Evolutionary conservation across 2,888 invertebrate genomes (phyloP), one percentile per base, ranked within the genome.

Genomic region (Heliconius ismenius): DNA sequence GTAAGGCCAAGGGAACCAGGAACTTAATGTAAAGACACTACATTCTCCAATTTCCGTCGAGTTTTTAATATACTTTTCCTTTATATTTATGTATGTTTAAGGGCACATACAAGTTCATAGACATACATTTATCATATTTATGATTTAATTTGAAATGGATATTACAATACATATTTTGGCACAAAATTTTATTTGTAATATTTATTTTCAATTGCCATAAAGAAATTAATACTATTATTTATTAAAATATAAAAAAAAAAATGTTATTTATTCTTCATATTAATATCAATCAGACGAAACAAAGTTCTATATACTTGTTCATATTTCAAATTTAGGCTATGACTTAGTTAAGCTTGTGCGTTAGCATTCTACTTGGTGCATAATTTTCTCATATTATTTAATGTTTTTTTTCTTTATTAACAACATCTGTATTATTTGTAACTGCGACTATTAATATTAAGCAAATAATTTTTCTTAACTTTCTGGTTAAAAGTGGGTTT

Each of bases 251-350:
- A 4, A n/a, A 9, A 7, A 15, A n/a, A 24, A 15, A 18, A 1
- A 15, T n/a, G 32, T 72, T 65, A 18, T n/a, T 39, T 28, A 43
- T 49, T 49, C 18, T 18, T 15, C 13, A 43, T 43, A 43, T 65
- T 6, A 65, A 64, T 72, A 54, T 65, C 65, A 58, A 54, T 70
- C 76, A 70, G 70, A n/a, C 28, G 7, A 1, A 32, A 36, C n/a
- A 58, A n/a, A 32, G 1, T 70, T 70, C 28, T 24, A 43, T 64
- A 69, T 76, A 62, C 76, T 73, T 75, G 73, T 74, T 78, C 77
- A 80, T 74, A 79, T 74, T 83, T 88, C 85, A 86, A 87, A 87
- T 87, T 73, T 91, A 91, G 91, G 90, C 91, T 91, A 92, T 92
- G 90, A 88, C 84, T 84, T 89, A 89, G 85, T 76, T 79, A 88